phyloP scores from a whole-genome alignment of 2,888 invertebrate genomes.

The Petrolisthes manimaculis region DNA sequence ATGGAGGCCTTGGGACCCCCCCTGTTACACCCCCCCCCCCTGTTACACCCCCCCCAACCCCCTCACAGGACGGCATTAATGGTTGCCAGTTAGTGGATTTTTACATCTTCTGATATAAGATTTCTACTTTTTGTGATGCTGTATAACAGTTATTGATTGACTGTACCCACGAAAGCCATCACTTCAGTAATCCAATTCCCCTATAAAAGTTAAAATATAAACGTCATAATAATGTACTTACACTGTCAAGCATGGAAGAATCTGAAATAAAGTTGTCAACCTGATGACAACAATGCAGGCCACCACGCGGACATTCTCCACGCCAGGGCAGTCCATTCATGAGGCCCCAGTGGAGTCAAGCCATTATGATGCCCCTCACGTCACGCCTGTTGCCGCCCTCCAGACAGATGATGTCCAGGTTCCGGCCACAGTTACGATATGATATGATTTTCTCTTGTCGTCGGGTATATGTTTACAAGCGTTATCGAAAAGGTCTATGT shows the following conservation, averaged over 20 bases:
- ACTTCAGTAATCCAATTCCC: no score
- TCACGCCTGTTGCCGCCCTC: background rate
- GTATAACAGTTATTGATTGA: no score
- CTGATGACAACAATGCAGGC: background rate
- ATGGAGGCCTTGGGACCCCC: background rate
- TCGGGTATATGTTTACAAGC: no score
- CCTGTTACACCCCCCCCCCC: no score
- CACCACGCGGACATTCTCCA: slow-evolving; percentile 12
- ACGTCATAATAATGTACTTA: background rate
- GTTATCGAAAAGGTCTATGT: no score
- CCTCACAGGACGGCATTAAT: background rate
- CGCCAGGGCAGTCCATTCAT: background rate
- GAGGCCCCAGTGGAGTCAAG: background rate
- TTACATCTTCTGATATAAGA: no score
- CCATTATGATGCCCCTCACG: background rate
- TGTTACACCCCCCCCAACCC: no score
- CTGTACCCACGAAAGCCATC: no score
- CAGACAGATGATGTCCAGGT: background rate
- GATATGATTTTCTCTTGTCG: no score
- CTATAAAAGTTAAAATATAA: no score
- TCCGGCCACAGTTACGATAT: background rate
- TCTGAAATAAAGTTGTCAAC: background rate
- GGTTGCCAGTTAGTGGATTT: no score
- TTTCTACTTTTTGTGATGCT: no score
- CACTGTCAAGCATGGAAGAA: background rate